Percentiles rank a stretch among this genome's conserved stretches.
Conservation (phyloP, 37 sponge, comb jelly and placozoan genomes). For the Aplysina aerophoba region DNA sequence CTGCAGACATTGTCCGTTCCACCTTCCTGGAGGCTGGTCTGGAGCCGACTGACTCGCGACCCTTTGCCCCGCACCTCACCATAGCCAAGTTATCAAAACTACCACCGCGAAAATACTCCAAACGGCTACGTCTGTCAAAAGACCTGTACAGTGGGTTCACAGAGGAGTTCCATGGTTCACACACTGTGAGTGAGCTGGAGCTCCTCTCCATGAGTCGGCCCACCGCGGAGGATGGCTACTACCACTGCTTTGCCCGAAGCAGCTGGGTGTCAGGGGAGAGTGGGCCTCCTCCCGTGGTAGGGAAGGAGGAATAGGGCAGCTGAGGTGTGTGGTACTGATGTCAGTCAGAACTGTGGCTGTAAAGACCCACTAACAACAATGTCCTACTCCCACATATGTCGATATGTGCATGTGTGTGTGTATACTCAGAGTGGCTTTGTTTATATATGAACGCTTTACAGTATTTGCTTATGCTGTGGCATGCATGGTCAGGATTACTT, state of each 20-base stretch:
- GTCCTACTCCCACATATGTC: no score
- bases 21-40: constrained; percentile 34
- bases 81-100: constrained; percentile 48
- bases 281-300: no score
- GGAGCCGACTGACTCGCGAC: constrained; percentile 13
- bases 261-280: no score
- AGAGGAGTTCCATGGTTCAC: constrained; percentile 19
- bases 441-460: no score
- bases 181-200: constrained; percentile 23
- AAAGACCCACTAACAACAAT: no score
- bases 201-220: constrained; percentile 47
- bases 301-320: no score
- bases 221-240: constrained; percentile 30
- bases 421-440: no score
- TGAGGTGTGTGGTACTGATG: no score
- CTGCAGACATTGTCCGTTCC: constrained; percentile 25
- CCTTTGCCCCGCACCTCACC: constrained; percentile 61
- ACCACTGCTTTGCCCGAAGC: constrained; percentile 25
- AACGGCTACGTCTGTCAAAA: background rate
- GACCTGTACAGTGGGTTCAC: constrained; percentile 9
- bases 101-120: constrained; percentile 9
- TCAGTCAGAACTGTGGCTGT: no score
- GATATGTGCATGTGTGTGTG: no score
- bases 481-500: no score
- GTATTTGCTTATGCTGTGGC: no score